Base-by-base conservation (phyloP, 1,140 invertebrate genomes). In the Lerema accius region DNA sequence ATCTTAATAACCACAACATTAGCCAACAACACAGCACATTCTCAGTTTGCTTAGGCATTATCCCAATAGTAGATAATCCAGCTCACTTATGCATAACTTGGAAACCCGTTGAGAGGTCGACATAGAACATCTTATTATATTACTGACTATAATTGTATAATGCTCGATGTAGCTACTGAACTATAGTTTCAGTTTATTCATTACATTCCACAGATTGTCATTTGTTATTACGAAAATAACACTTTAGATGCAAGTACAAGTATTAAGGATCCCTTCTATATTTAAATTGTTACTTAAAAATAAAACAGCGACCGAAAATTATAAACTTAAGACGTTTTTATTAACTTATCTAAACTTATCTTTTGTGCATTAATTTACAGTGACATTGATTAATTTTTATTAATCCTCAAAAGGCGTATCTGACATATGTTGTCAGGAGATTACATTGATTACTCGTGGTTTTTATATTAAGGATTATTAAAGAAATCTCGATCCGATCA, bases 311-410 rank as follows among this genome's bases (percentile, higher is more conserved):
- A n/a, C n/a, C n/a, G n/a, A n/a, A 42, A 23, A 15, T 28, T 42
- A 26, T 32, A 32, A 32, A 9, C 9, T 16, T 55, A 17, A 26
- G 19, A 19, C 10, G 40, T 55, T 55, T 51, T 55, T n/a, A n/a
- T n/a, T n/a, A n/a, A n/a, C n/a, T n/a, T n/a, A n/a, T 53, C 26
- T 42, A 23, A 55, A 55, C 2, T 55, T 55, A 55, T 55, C 51
- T 55, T 37, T 55, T 14, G 14, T 23, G 39, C 37, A 55, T 55
- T 55, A 55, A 55, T 42, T 55, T 42, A 55, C 37, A 55, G 7
- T 55, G 51, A 55, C 51, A 42, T 55, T 55, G 51, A 55, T 55
- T 42, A 55, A 55, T 55, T 55, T 28, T 42, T 55, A 28, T 55
- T 55, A 42, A 39, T 55, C 42, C 37, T 42, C 51, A 42, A 11